These are phyloP conservation scores for Eptesicus fuscus DNA, from an alignment of 2,113 vertebrate species.

Conservation along the genomic window DNA sequence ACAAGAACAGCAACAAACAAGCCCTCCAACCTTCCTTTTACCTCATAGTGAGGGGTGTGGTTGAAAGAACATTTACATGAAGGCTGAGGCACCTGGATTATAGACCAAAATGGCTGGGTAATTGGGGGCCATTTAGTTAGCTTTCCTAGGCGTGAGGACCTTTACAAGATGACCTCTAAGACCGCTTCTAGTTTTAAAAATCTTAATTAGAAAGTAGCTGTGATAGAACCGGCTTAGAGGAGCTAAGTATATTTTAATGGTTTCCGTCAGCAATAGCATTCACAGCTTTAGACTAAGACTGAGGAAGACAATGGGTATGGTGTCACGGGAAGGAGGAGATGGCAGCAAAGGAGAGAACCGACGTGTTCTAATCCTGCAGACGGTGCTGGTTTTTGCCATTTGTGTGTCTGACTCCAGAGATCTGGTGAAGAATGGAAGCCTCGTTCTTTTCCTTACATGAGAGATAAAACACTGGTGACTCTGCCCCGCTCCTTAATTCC, in stretches of 20 bases:
- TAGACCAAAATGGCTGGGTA: neutral
- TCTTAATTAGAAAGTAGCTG: neutral
- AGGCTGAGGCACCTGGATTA: neutral
- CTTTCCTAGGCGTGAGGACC: neutral
- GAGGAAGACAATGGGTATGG: neutral
- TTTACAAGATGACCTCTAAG: neutral
- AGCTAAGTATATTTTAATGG: neutral
- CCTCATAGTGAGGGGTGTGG: neutral
- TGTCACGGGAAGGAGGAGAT: neutral
- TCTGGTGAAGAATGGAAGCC: neutral
- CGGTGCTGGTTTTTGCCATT: neutral
- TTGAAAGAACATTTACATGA: neutral
- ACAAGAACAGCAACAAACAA: neutral
- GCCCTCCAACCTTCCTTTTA: neutral
- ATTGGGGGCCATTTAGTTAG: neutral
- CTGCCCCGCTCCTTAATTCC: conserved; percentile 32
- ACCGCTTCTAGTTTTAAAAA: neutral
- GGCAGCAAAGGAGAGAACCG: neutral
- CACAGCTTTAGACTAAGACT: neutral
- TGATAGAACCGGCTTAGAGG: neutral
- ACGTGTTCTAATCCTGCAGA: neutral
- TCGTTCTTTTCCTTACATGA: neutral
- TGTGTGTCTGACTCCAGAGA: neutral
- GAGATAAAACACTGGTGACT: neutral
- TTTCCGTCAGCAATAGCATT: neutral